Percentiles rank a stretch among this genome's conserved stretches.
Conservation (phyloP, 2,888 invertebrate species). For the Poecilus cupreus region DNA sequence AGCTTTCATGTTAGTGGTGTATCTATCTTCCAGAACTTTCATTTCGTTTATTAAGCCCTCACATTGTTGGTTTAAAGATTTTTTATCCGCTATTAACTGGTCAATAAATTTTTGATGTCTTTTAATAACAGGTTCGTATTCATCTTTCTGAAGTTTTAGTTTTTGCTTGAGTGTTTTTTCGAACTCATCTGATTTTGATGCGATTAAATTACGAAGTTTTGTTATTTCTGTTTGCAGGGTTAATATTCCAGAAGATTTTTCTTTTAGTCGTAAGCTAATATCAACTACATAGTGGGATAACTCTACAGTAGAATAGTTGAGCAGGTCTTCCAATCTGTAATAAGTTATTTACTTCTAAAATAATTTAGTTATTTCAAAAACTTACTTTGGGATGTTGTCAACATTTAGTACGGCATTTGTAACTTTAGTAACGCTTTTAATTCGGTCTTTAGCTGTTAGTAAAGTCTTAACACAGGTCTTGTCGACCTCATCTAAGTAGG, state of each 20-base stretch:
- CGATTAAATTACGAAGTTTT: slow-evolving; percentile 75
- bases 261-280: slow-evolving; percentile 77
- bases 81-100: slow-evolving; percentile 87
- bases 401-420: slow-evolving; percentile 66
- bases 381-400: slow-evolving; percentile 70
- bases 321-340: slow-evolving; percentile 75
- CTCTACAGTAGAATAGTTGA: slow-evolving; percentile 77
- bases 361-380: too few species aligned
- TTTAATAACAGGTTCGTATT: slow-evolving; percentile 83
- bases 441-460: slow-evolving; percentile 67
- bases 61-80: slow-evolving; percentile 83
- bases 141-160: slow-evolving; percentile 78
- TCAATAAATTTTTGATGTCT: slow-evolving; percentile 90
- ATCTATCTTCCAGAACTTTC: slow-evolving; percentile 80
- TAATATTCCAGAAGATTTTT: slow-evolving; percentile 77
- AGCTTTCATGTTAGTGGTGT: slow-evolving; percentile 80
- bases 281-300: slow-evolving; percentile 79
- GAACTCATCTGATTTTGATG: slow-evolving; percentile 70
- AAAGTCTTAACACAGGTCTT: slow-evolving; percentile 68
- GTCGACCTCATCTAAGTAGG: slow-evolving; percentile 81
- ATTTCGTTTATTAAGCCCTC: slow-evolving; percentile 80
- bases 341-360: too few species aligned
- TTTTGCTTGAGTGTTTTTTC: slow-evolving; percentile 72
- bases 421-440: slow-evolving; percentile 65
- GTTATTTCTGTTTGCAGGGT: slow-evolving; percentile 78